Evolutionary conservation across 2,797 vertebrate genomes (phyloP), one percentile per base, ranked within the genome.

Genomic region (Sebastes hopkinsi): DNA sequence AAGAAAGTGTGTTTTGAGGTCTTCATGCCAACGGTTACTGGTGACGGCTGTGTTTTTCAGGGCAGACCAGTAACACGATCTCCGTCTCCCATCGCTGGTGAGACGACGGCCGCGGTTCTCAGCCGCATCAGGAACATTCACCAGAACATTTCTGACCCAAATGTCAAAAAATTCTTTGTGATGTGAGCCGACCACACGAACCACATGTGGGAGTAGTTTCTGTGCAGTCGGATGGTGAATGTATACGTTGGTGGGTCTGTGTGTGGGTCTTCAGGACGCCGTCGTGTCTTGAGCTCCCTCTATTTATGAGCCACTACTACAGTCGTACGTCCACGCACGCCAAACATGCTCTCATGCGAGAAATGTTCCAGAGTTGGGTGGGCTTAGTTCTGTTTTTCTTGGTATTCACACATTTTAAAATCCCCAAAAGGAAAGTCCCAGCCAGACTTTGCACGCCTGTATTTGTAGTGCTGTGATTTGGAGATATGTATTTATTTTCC

Each of bases 311-410:
- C 73, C 76, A 62, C 73, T 81, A 65, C 71, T 81, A 71, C 23
- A 56, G 38, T 68, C 23, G 5, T 42, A 59, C 42, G 3, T 30
- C 32, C n/a, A 58, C 23, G 42, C 75, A 70, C 30, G 72, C 89
- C 87, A 86, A 86, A 86, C 46, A 32, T 70, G 75, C 78, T 88
- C 79, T 87, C 79, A 68, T 83, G 72, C 7, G 46, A 79, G 81
- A 84, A 83, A 85, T 83, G 73, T 95, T 97, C 95, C 93, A 85
- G 89, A 85, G 80, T 89, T 95, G 95, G 95, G 95, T 95, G 95
- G 96, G 94, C 77, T 54, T 72, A 92, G 89, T 92, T 94, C 87
- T 87, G 73, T 93, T 94, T 96, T 92, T 86, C 87, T 90, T 89
- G 84, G 73, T 87, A 80, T 92, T 94, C 81, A 84, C 92, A 93